These are phyloP conservation scores for Menura novaehollandiae DNA, from an alignment of 2,113 vertebrate species.

Conservation along the genomic window DNA sequence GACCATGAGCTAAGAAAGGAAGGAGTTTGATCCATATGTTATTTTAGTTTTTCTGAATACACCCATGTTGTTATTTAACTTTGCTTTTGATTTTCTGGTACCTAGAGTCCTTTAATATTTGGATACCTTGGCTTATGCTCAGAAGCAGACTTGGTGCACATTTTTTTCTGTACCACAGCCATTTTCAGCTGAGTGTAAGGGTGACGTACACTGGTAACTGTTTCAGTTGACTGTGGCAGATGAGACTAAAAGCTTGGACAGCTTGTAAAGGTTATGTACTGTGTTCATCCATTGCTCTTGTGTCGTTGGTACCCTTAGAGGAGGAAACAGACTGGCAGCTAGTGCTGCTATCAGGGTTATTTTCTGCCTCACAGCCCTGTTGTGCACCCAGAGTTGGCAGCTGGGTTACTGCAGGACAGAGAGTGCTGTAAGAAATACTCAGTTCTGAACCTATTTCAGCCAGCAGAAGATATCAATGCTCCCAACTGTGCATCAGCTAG, in stretches of 20 bases:
- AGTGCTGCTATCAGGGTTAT: background rate
- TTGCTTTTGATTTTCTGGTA: background rate
- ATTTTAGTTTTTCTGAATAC: background rate
- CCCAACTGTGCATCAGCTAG: background rate
- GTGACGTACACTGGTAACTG: fast-evolving
- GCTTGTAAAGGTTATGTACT: background rate
- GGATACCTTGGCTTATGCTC: background rate
- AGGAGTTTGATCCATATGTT: background rate
- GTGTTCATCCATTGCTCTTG: background rate
- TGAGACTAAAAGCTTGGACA: background rate
- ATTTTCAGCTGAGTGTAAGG: background rate
- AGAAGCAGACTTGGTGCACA: background rate
- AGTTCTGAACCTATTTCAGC: background rate
- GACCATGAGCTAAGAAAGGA: background rate
- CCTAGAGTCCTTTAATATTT: background rate
- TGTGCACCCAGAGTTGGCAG: background rate
- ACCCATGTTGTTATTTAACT: background rate
- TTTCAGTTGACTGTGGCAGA: background rate
- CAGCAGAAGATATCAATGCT: background rate
- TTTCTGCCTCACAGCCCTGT: background rate
- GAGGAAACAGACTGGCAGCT: background rate
- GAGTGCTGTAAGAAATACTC: background rate
- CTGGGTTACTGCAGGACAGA: background rate
- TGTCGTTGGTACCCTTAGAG: background rate
- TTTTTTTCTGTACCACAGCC: background rate